Conservation (phyloP, 2,888 invertebrate species). For the Hirtodrosophila duncani region DNA sequence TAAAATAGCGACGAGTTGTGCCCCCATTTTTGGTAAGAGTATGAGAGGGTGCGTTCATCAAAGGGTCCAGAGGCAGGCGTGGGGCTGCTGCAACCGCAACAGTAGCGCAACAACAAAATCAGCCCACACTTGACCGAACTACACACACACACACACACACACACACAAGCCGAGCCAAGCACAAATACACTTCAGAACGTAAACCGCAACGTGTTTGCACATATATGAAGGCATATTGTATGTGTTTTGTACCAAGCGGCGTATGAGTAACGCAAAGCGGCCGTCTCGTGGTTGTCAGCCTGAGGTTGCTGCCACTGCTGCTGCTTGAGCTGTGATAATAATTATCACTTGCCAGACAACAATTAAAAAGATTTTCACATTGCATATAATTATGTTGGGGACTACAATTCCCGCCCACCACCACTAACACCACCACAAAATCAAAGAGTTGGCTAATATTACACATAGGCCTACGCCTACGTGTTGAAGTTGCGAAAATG, state of each 20-base stretch:
- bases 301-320: constrained; percentile 1
- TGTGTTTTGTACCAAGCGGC: constrained; percentile 21
- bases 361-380: constrained; percentile 42
- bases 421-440: constrained; percentile 41
- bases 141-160: constrained; percentile 1
- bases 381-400: constrained; percentile 40
- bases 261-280: constrained; percentile 41
- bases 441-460: constrained; percentile 13
- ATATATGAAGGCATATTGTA: constrained; percentile 1
- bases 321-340: constrained; percentile 27
- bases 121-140: constrained; percentile 53
- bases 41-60: neutral
- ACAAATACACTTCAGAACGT: constrained; percentile 6
- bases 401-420: constrained; percentile 39
- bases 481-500: constrained; percentile 9
- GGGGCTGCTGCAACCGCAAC: constrained; percentile 33
- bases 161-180: constrained; percentile 1
- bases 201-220: constrained; percentile 13
- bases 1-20: constrained; percentile 19
- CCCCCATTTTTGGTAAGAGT: constrained; percentile 20
- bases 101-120: constrained; percentile 35
- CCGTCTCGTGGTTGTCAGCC: constrained; percentile 7
- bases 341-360: constrained; percentile 34
- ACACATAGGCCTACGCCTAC: constrained; percentile 25
- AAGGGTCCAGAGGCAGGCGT: neutral